phyloP scores from a whole-genome alignment of 2,113 vertebrate species.

The Microcebus murinus region DNA sequence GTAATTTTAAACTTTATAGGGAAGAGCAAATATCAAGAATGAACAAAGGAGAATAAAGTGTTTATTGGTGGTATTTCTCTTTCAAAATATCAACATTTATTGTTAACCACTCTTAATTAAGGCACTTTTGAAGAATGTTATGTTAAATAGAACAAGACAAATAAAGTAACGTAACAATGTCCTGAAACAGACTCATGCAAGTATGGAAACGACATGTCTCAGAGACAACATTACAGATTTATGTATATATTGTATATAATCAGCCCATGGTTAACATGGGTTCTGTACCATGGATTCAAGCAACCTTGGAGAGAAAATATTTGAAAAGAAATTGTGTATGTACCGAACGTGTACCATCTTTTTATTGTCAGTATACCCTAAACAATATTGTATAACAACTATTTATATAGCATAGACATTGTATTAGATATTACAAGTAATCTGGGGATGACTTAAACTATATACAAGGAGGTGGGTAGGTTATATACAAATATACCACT shows the following conservation, averaged over 20 bases:
- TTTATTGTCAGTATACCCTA: not conserved
- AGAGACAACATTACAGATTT: not conserved
- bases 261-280: not conserved
- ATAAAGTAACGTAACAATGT: not conserved
- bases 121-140: not conserved
- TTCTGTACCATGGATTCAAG: not conserved
- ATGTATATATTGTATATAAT: not conserved
- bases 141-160: not conserved
- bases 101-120: not conserved
- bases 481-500: not conserved
- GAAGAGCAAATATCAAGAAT: not conserved
- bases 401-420: not conserved
- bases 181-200: not conserved
- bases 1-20: not conserved
- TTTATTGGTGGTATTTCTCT: not conserved
- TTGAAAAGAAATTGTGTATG: not conserved
- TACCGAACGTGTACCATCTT: not conserved
- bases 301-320: not conserved
- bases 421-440: not conserved
- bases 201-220: not conserved
- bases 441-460: not conserved
- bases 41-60: not conserved
- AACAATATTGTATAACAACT: not conserved
- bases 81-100: not conserved
- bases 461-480: not conserved